Evolutionary conservation across 2,113 vertebrate species (phyloP), one percentile per base, ranked within the genome.

Genomic region (Regulus satrapa): DNA sequence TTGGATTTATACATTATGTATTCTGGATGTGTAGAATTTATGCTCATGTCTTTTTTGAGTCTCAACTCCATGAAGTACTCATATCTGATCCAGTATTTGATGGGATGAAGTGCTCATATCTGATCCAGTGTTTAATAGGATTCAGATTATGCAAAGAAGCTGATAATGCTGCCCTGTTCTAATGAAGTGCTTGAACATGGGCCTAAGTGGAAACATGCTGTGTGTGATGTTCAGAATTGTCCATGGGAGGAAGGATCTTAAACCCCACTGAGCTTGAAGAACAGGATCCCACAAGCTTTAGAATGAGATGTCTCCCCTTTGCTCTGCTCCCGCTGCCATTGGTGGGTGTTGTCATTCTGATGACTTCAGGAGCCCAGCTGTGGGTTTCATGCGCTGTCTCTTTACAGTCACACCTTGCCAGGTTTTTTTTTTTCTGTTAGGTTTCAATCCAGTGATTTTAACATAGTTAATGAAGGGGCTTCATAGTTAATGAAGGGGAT

Each of bases 271-370:
- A 66, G 32, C 62, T 23, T 28, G 46, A 84, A 59, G 73, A 66
- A 12, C 41, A 41, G 14, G 20, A 49, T 62, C 49, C 75, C 55
- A 26, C 4, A 43, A 51, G 14, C n/a, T 72, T 34, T 52, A 25
- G 49, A 34, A 52, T 0, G 1, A 5, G n/a, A 6, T 36, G 15
- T 74, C 19, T 80, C 8, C 32, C 10, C 14, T 4, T 6, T 40
- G n/a, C 43, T 74, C 25, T 75, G 45, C 61, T 81, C 40, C 73
- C 5, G 2, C 9, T 62, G 46, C 59, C 23, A 2, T 40, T 1
- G 1, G 6, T 7, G 4, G 20, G 7, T 59, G n/a, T 25, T 67
- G 55, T 19, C 25, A 10, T 51, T 58, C 58, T 36, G 28, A 12
- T 4, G 6, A 21, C 31, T 40, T 74, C 32, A 23, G 15, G 21